These are phyloP conservation scores for Ophioderma brevispina DNA, from an alignment of 35 echinoderm and acorn worm genomes.

Conservation along the genomic window DNA sequence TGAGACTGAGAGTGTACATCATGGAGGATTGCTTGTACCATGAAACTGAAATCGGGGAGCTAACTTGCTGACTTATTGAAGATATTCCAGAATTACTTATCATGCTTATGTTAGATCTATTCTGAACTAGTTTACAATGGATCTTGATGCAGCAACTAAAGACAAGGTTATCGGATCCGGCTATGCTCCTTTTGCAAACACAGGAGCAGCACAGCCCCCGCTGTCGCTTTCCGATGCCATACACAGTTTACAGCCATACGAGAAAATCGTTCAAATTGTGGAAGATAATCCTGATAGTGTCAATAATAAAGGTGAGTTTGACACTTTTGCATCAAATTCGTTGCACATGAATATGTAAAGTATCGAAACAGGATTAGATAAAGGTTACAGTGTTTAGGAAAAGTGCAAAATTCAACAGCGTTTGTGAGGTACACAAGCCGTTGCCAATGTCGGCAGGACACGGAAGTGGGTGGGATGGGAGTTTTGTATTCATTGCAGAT, in stretches of 20 bases:
- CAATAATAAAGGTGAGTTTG: conserved; percentile 32
- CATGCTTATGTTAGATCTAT: not conserved
- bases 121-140: not conserved
- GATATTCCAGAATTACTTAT: not conserved
- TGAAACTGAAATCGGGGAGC: not conserved
- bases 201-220: not conserved
- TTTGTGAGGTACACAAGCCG: too few species aligned
- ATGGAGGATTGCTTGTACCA: not conserved
- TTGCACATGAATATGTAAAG: not conserved
- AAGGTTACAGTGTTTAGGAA: too few species aligned
- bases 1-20: not conserved
- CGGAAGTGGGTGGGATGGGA: too few species aligned
- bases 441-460: too few species aligned
- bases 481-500: not conserved
- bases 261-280: conserved; percentile 35
- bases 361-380: not conserved
- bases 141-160: not conserved
- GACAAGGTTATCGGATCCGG: not conserved
- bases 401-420: too few species aligned
- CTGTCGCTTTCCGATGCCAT: conserved; percentile 32
- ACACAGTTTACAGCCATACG: conserved; percentile 35
- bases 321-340: not conserved
- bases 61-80: not conserved
- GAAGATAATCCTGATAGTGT: conserved; percentile 46
- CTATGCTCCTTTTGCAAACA: not conserved